phyloP scores from a whole-genome alignment of 2,113 vertebrate genomes.

The Macaca fascicularis region DNA sequence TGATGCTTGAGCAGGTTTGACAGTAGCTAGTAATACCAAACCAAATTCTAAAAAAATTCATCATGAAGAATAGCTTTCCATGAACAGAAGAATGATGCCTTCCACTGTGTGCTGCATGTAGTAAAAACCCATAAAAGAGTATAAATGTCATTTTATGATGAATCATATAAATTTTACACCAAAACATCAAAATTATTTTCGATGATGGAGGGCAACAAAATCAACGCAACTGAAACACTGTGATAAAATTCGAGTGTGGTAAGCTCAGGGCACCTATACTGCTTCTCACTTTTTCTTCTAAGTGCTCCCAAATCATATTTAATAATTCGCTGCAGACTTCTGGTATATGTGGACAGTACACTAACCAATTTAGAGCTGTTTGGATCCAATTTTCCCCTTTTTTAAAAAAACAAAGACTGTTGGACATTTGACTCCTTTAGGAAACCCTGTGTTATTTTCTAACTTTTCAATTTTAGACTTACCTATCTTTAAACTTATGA shows the following conservation, averaged over 20 bases:
- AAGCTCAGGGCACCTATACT: background rate
- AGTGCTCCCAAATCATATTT: background rate
- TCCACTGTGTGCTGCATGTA: background rate
- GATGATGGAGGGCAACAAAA: background rate
- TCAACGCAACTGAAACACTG: background rate
- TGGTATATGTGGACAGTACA: background rate
- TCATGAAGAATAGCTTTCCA: background rate
- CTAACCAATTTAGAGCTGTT: background rate
- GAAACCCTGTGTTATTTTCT: background rate
- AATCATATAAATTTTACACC: background rate
- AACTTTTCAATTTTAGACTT: background rate
- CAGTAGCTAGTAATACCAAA: background rate
- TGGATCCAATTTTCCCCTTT: background rate
- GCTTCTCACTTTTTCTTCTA: background rate
- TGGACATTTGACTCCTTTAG: background rate
- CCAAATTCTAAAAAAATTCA: background rate
- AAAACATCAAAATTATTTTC: conserved; percentile 32
- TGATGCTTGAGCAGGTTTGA: background rate
- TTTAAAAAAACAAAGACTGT: background rate
- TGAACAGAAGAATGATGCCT: background rate
- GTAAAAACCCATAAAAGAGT: background rate
- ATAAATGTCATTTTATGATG: conserved; percentile 13
- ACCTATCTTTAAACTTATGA: background rate
- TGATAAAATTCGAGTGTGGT: background rate
- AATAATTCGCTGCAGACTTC: background rate